Conservation (phyloP, 2,888 invertebrate species). For the Cephus nigrinus region DNA sequence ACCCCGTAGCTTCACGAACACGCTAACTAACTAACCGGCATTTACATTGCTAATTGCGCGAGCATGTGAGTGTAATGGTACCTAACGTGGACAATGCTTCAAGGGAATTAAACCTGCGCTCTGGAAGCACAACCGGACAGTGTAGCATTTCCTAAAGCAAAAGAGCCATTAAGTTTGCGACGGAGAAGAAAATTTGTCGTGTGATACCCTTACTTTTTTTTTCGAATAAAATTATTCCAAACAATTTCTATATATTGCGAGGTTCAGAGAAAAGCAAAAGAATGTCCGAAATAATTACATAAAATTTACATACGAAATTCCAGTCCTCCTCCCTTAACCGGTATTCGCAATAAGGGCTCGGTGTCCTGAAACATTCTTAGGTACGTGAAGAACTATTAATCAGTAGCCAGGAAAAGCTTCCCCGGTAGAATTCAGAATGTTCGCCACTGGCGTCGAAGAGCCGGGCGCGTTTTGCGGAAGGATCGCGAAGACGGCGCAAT, state of each 20-base stretch:
- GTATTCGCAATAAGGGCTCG: not conserved
- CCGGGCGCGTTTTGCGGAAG: not conserved
- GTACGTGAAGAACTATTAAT: not conserved
- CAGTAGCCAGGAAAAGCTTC: not conserved
- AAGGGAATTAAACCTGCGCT: slow-evolving; percentile 52
- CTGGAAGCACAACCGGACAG: slow-evolving; percentile 1
- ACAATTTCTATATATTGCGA: not conserved
- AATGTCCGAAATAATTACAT: not conserved
- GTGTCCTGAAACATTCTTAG: not conserved
- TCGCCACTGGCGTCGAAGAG: not conserved
- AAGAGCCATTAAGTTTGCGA: slow-evolving; percentile 14
- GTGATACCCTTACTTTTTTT: not conserved
- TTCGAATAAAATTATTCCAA: not conserved
- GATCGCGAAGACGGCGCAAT: not conserved
- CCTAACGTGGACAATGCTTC: slow-evolving; percentile 60
- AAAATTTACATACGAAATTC: not conserved
- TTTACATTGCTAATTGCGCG: slow-evolving; percentile 66
- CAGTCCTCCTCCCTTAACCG: not conserved
- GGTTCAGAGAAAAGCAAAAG: too few species aligned
- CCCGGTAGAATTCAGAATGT: not conserved
- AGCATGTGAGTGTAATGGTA: slow-evolving; percentile 59
- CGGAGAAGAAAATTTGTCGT: slow-evolving; percentile 2
- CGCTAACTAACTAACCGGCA: slow-evolving; percentile 64
- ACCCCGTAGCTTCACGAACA: slow-evolving; percentile 54
- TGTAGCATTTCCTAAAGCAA: slow-evolving; percentile 22